A percentile compares a stretch with the other conserved stretches of the same genome.
Conservation (phyloP, 2,888 invertebrate species). For the Cryptocephalus moraei region DNA sequence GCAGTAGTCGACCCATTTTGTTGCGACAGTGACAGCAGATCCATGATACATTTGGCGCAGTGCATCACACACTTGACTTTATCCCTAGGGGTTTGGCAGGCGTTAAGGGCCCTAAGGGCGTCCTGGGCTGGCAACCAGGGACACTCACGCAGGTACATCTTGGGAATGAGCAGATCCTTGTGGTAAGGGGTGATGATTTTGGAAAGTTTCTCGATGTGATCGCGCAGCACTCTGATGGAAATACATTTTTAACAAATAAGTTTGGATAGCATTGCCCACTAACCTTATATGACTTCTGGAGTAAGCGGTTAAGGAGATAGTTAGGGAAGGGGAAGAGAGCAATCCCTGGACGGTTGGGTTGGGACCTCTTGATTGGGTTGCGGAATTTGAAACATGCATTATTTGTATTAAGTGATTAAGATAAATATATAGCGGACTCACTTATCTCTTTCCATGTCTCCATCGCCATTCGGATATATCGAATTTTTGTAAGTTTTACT, state of each 20-base stretch:
- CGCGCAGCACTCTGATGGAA: conserved; percentile 62
- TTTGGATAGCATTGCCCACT: too few relatives aligned
- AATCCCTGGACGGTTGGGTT: too few relatives aligned
- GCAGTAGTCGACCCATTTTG: conserved; percentile 71
- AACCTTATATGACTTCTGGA: too few relatives aligned
- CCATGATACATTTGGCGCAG: conserved; percentile 89
- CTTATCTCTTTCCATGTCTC: conserved; percentile 86
- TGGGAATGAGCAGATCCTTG: conserved; percentile 71
- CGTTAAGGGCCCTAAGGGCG: conserved; percentile 77
- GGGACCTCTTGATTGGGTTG: too few relatives aligned
- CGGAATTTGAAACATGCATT: too few relatives aligned
- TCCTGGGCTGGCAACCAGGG: conserved; percentile 95
- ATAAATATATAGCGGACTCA: conserved; percentile 30
- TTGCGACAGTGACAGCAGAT: conserved; percentile 78
- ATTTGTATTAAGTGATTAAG: too few relatives aligned
- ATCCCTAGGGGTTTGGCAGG: conserved; percentile 83
- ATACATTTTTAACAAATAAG: too few relatives aligned
- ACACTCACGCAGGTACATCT: conserved; percentile 78
- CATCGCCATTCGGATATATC: conserved; percentile 94
- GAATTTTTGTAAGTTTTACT: conserved; percentile 85
- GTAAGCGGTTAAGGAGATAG: too few relatives aligned
- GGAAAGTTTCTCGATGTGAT: conserved; percentile 79
- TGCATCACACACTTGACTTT: conserved; percentile 71
- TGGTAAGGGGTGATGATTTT: conserved; percentile 67
- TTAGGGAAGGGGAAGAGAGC: not conserved